phyloP scores from a whole-genome alignment of 2,797 vertebrate species.

The Rhinogobio ventralis region DNA sequence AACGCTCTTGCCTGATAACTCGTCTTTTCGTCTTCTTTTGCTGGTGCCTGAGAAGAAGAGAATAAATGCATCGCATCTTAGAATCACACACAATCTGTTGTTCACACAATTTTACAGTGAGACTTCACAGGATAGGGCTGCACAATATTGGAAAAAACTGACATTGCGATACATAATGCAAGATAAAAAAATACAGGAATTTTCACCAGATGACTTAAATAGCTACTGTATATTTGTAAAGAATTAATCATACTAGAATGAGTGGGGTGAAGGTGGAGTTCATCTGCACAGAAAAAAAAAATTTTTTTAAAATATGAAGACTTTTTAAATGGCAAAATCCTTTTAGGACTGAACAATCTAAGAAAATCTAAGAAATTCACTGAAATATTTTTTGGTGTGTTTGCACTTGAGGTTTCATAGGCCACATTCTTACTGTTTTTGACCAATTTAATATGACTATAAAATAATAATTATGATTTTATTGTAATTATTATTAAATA shows the following conservation, averaged over 20 bases:
- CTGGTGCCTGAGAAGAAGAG: conserved; percentile 86
- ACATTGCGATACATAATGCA: background rate
- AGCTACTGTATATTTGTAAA: background rate
- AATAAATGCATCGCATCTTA: background rate
- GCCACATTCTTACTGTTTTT: too few species aligned
- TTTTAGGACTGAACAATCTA: too few species aligned
- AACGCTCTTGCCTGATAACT: conserved; percentile 90
- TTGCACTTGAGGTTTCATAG: too few species aligned
- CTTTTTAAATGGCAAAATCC: too few species aligned
- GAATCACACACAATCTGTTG: background rate
- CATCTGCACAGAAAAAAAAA: background rate
- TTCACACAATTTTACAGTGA: background rate
- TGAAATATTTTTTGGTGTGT: too few species aligned
- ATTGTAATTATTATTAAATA: too few species aligned
- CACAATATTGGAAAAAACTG: background rate
- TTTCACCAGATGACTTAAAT: background rate
- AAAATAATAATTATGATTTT: too few species aligned
- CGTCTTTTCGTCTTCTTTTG: conserved; percentile 94
- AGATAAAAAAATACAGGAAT: too few species aligned
- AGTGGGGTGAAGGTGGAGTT: background rate
- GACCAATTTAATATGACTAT: too few species aligned
- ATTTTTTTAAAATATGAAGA: too few species aligned
- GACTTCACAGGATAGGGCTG: background rate
- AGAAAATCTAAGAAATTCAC: too few species aligned
- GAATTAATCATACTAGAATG: background rate